Evolutionary conservation across 2,888 invertebrate genomes (phyloP).

Genomic region (Anarsia innoxiella): DNA sequence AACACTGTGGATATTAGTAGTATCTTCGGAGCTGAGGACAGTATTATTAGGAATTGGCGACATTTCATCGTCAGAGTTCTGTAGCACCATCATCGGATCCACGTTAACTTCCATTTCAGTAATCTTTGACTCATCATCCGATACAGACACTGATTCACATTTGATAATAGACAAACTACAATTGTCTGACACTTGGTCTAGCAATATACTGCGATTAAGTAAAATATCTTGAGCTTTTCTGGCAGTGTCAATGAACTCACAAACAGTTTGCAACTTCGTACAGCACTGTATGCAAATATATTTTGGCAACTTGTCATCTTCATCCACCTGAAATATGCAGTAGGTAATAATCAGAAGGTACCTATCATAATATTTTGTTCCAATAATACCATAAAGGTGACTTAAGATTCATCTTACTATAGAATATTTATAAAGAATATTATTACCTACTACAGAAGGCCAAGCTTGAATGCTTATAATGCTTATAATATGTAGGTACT

Average conservation of each 20-base stretch:
- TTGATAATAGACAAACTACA: conserved; percentile 22
- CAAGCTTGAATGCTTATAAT: too few relatives aligned
- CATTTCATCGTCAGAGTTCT: conserved; percentile 65
- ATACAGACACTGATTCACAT: conserved; percentile 20
- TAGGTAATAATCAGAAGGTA: too few relatives aligned
- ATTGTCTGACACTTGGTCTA: conserved; percentile 54
- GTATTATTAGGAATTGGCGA: conserved; percentile 26
- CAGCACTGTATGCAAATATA: conserved; percentile 80
- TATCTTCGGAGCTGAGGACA: conserved; percentile 21
- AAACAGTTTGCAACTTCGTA: conserved; percentile 78
- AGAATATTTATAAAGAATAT: too few relatives aligned
- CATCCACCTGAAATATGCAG: conserved; percentile 75
- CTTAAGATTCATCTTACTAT: too few relatives aligned
- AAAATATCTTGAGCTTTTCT: conserved; percentile 78
- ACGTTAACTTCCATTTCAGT: conserved; percentile 80
- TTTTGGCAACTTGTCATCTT: conserved; percentile 80
- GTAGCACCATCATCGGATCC: conserved; percentile 81
- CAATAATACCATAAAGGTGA: too few relatives aligned
- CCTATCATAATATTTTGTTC: too few relatives aligned
- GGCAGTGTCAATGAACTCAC: conserved; percentile 80
- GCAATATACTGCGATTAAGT: conserved; percentile 40
- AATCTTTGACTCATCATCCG: conserved; percentile 37
- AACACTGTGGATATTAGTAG: conserved; percentile 14
- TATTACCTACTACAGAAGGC: too few relatives aligned
- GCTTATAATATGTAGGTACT: too few relatives aligned